phyloP scores from a whole-genome alignment of 2,888 invertebrate genomes.

The Dynastes tityus region DNA sequence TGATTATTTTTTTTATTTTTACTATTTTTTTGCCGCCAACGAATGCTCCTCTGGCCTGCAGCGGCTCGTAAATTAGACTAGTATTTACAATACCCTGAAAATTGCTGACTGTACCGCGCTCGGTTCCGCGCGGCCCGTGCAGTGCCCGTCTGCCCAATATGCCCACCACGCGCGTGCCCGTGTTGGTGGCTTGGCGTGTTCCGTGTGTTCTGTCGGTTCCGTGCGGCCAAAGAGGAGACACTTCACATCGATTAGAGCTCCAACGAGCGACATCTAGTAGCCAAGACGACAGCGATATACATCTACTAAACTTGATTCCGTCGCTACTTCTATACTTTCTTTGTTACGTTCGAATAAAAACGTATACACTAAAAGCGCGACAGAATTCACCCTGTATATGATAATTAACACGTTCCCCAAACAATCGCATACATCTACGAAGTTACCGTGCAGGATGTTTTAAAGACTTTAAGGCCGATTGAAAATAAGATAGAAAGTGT shows the following conservation, averaged over 20 bases:
- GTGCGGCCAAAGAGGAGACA: constrained; percentile 61
- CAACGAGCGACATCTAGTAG: constrained; percentile 53
- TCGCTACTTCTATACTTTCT: neutral
- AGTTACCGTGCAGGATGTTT: too few species aligned
- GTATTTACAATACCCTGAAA: constrained; percentile 72
- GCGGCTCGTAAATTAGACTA: constrained; percentile 70
- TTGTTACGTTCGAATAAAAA: too few species aligned
- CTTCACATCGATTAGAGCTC: constrained; percentile 59
- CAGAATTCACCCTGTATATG: constrained; percentile 3
- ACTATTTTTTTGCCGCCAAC: constrained; percentile 63
- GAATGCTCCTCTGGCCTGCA: constrained; percentile 67
- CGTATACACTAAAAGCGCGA: neutral
- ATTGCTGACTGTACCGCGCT: constrained; percentile 65
- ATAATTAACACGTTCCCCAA: too few species aligned
- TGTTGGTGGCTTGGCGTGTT: constrained; percentile 45
- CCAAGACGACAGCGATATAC: constrained; percentile 37
- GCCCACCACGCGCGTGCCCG: constrained; percentile 49
- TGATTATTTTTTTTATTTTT: constrained; percentile 44
- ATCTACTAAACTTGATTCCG: neutral
- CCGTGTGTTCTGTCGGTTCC: constrained; percentile 56
- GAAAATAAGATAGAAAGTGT: too few species aligned
- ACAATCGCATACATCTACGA: neutral
- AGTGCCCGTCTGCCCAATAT: constrained; percentile 46
- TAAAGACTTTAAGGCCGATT: too few species aligned
- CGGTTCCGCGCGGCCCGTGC: constrained; percentile 46